Conservation (phyloP, 2,888 invertebrate genomes). For the Tinea trinotella region DNA sequence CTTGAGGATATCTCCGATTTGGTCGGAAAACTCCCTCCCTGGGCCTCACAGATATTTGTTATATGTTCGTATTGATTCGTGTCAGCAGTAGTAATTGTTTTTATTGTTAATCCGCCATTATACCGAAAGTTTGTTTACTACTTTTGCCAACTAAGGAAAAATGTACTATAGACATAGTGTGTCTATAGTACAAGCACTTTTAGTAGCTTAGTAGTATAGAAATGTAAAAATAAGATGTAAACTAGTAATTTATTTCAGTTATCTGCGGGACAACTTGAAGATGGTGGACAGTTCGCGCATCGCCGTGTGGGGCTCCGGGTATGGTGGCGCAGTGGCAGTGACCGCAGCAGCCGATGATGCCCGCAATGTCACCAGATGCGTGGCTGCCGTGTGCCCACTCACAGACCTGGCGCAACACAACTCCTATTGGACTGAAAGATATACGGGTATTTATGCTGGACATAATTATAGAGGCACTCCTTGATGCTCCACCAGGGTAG, state of each 20-base stretch:
- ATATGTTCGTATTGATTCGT: too few relatives aligned
- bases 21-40: too few relatives aligned
- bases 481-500: too few relatives aligned
- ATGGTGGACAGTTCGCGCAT: conserved; percentile 87
- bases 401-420: conserved; percentile 86
- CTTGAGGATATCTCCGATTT: too few relatives aligned
- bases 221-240: background rate
- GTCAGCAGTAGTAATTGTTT: too few relatives aligned
- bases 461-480: background rate
- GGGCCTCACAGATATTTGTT: too few relatives aligned
- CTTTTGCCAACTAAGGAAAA: too few relatives aligned
- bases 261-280: conserved; percentile 82
- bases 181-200: too few relatives aligned
- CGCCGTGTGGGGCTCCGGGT: conserved; percentile 89
- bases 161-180: too few relatives aligned
- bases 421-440: conserved; percentile 92
- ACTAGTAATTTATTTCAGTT: conserved; percentile 49
- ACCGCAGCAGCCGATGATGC: conserved; percentile 85
- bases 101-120: too few relatives aligned
- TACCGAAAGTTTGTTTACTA: too few relatives aligned
- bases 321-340: conserved; percentile 89
- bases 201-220: too few relatives aligned
- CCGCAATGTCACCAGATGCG: conserved; percentile 84
- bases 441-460: conserved; percentile 83
- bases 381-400: conserved; percentile 89